Evolutionary conservation across 2,888 invertebrate species (phyloP).

Genomic region (Drosophila peninsularis): DNA sequence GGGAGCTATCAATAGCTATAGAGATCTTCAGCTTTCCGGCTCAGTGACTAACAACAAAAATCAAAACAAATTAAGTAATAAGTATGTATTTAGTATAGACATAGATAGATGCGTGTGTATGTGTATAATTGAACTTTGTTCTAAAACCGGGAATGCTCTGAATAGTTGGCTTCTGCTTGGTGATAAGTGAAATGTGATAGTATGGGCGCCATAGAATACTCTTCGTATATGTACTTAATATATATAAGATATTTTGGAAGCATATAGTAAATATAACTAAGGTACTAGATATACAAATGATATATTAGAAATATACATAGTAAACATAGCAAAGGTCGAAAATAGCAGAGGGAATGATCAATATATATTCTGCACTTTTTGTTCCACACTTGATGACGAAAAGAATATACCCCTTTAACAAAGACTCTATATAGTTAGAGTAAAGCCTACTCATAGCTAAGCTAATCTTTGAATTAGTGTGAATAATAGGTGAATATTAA

Average conservation of each 20-base stretch:
- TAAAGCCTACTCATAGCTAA: slow-evolving; percentile 1
- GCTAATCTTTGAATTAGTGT: slow-evolving; percentile 12
- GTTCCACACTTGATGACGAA: neutral
- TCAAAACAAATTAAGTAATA: slow-evolving; percentile 65
- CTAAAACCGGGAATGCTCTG: slow-evolving; percentile 45
- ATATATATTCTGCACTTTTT: no score
- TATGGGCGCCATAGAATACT: neutral
- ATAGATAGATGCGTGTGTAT: slow-evolving; percentile 21
- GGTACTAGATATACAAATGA: no score
- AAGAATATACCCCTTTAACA: neutral
- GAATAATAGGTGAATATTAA: slow-evolving; percentile 12
- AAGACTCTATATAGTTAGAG: neutral
- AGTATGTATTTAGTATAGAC: slow-evolving; percentile 18
- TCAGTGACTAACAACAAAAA: slow-evolving; percentile 69
- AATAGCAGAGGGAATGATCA: no score
- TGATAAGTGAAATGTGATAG: slow-evolving; percentile 34
- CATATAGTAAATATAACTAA: no score
- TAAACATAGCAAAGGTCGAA: no score
- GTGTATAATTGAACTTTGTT: slow-evolving; percentile 60
- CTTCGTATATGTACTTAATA: neutral
- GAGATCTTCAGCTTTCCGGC: slow-evolving; percentile 33
- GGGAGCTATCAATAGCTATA: slow-evolving; percentile 21
- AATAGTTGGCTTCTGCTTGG: slow-evolving; percentile 50
- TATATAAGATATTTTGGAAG: neutral
- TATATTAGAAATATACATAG: no score